These are phyloP conservation scores for Diuraphis noxia DNA, from an alignment of 1,140 invertebrate species.

Conservation along the genomic window DNA sequence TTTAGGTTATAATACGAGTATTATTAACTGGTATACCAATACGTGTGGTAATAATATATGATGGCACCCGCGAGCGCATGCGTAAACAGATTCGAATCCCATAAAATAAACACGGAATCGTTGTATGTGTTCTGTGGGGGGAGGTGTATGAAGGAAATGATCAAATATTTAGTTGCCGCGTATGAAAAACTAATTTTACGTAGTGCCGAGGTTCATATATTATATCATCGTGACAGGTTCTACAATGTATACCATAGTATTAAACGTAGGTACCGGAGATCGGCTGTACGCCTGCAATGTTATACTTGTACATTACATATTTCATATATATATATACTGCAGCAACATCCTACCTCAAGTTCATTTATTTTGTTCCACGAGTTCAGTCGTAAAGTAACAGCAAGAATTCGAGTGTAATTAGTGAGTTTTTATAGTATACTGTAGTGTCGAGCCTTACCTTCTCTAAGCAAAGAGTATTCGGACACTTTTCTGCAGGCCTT, in stretches of 20 bases:
- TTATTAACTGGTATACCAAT: too few species aligned
- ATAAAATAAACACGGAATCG: background rate
- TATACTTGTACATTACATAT: background rate
- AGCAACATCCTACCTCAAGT: background rate
- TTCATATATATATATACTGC: background rate
- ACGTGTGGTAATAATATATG: background rate
- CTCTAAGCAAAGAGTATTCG: constrained; percentile 69
- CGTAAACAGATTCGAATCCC: background rate
- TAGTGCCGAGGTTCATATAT: constrained; percentile 1
- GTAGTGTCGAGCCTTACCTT: constrained; percentile 65
- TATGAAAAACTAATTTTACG: constrained; percentile 26
- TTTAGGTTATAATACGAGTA: too few species aligned
- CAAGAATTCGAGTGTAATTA: constrained; percentile 14
- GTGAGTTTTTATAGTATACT: background rate
- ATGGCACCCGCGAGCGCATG: background rate
- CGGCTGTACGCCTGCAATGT: background rate
- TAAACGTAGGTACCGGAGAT: background rate
- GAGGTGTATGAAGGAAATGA: background rate
- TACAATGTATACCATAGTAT: background rate
- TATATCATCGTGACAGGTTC: background rate
- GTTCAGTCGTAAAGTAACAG: background rate
- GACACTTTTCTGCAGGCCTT: constrained; percentile 77
- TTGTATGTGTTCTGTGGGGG: background rate
- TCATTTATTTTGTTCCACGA: constrained; percentile 9
- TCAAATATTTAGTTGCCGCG: background rate